Evolutionary conservation across 1,140 invertebrate genomes (phyloP).

Genomic region (Macrosteles quadrilineatus): DNA sequence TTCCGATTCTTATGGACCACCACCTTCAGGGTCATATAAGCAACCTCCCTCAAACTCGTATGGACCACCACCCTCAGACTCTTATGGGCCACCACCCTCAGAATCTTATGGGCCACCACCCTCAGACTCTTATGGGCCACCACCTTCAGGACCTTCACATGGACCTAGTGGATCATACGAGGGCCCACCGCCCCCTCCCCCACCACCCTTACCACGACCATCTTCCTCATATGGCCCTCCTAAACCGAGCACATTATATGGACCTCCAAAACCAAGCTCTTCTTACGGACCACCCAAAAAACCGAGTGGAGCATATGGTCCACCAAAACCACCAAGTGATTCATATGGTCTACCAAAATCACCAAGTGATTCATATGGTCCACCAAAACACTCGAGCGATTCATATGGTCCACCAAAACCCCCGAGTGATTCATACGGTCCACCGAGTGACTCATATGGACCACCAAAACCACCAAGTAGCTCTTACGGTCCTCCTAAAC

Average conservation of each 20-base stretch:
- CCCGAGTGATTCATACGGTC: slow-evolving; percentile 31
- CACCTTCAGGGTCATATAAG: slow-evolving; percentile 30
- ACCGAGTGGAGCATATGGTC: slow-evolving; percentile 36
- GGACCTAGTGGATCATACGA: slow-evolving; percentile 46
- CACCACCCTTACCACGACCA: slow-evolving; percentile 44
- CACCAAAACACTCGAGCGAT: slow-evolving; percentile 30
- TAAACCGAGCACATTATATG: slow-evolving; percentile 37
- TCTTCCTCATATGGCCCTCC: slow-evolving; percentile 18
- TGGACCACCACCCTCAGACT: slow-evolving; percentile 38
- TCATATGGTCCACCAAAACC: slow-evolving; percentile 32
- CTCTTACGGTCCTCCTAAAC: slow-evolving; percentile 31
- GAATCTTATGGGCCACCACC: slow-evolving; percentile 33
- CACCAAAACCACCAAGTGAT: slow-evolving; percentile 26
- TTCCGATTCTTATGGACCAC: slow-evolving; percentile 27
- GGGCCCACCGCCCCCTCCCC: slow-evolving; percentile 55
- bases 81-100: slow-evolving; percentile 33
- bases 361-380: slow-evolving; percentile 36
- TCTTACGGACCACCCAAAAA: slow-evolving; percentile 38
- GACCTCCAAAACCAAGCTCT: slow-evolving; percentile 32
- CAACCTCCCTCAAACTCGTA: slow-evolving; percentile 52
- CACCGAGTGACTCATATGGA: slow-evolving; percentile 35
- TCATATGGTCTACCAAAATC: slow-evolving; percentile 36
- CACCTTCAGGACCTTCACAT: slow-evolving; percentile 17
- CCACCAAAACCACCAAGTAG: slow-evolving; percentile 33
- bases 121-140: slow-evolving; percentile 27